A percentile compares a stretch with the other conserved stretches of the same genome.
phyloP scores from a whole-genome alignment of 2,888 invertebrate species.

The Pyrocoelia pectoralis region DNA sequence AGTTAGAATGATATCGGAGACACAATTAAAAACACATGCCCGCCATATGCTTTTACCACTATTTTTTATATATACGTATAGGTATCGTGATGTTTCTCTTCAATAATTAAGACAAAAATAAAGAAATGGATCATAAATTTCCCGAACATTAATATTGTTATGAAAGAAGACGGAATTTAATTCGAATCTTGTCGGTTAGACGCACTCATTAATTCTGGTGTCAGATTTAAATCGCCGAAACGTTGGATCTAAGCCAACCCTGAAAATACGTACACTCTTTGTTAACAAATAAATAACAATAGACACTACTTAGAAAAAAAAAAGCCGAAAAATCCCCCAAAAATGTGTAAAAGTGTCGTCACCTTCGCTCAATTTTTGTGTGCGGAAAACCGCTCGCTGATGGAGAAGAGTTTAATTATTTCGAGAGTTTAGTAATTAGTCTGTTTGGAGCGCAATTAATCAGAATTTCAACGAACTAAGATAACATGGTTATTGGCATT shows the following conservation, averaged over 20 bases:
- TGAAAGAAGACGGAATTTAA: conserved; percentile 44
- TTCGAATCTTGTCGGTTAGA: conserved; percentile 41
- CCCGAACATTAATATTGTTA: conserved; percentile 40
- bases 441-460: conserved; percentile 15
- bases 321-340: background rate
- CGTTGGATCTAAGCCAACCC: conserved; percentile 33
- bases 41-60: conserved; percentile 16
- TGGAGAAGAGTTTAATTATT: conserved; percentile 27
- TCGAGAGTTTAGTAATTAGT: conserved; percentile 22
- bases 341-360: conserved; percentile 9
- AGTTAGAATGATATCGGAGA: conserved; percentile 22
- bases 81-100: background rate
- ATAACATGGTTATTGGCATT: conserved; percentile 38
- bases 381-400: conserved; percentile 4
- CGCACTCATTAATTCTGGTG: conserved; percentile 40
- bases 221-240: conserved; percentile 28
- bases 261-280: conserved; percentile 28
- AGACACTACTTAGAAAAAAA: background rate
- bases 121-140: conserved; percentile 34
- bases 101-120: conserved; percentile 18
- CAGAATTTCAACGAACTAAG: conserved; percentile 27
- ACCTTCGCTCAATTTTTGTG: background rate
- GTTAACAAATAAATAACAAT: conserved; percentile 22
- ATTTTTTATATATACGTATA: background rate
- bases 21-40: conserved; percentile 30